phyloP scores from a whole-genome alignment of 2,888 invertebrate genomes.

The Chironomus tentans region DNA sequence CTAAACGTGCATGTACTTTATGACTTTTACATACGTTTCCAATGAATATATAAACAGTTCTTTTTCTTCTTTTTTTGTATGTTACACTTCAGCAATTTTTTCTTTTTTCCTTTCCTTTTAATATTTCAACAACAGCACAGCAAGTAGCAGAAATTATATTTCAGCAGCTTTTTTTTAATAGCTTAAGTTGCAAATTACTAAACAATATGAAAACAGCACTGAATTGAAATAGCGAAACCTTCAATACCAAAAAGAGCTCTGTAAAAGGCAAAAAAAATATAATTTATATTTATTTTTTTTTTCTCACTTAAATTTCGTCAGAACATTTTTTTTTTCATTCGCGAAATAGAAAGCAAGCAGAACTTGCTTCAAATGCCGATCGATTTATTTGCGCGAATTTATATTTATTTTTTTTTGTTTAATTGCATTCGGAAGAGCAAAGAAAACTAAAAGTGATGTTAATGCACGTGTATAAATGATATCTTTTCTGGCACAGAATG shows the following conservation, averaged over 20 bases:
- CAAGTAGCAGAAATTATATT: neutral
- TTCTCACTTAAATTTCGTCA: neutral
- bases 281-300: neutral
- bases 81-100: constrained; percentile 21
- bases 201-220: neutral
- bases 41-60: neutral
- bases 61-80: neutral
- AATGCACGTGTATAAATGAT: neutral
- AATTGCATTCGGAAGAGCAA: constrained; percentile 2
- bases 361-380: neutral
- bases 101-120: neutral
- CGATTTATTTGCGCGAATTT: neutral
- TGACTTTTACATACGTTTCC: neutral
- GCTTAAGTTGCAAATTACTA: no score
- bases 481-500: neutral
- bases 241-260: neutral
- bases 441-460: neutral
- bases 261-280: neutral
- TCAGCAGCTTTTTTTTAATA: no score
- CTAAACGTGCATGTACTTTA: no score
- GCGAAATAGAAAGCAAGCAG: neutral
- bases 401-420: neutral
- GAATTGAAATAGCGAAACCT: neutral
- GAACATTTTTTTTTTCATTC: neutral
- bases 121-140: neutral